A percentile compares a stretch with the other conserved stretches of the same genome.
Evolutionary conservation across 2,113 vertebrate genomes (phyloP).

Genomic region (Saguinus imperator): DNA sequence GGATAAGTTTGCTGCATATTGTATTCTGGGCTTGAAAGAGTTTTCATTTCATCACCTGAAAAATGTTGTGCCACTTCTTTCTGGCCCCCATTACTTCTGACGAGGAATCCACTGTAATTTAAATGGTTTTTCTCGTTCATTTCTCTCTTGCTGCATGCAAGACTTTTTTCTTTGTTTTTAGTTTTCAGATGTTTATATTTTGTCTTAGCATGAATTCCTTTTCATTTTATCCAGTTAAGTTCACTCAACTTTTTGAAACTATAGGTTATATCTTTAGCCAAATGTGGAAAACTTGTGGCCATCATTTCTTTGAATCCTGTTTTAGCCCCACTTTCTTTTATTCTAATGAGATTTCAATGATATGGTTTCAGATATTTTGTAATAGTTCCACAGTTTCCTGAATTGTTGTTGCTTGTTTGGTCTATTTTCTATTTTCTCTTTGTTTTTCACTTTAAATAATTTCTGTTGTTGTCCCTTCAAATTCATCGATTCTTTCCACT

Average conservation of each 20-base stretch:
- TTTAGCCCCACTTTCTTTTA: not conserved
- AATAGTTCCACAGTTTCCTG: not conserved
- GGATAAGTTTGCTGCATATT: not conserved
- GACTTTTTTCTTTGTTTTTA: not conserved
- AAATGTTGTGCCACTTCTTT: not conserved
- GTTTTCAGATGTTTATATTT: not conserved
- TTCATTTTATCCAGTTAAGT: not conserved
- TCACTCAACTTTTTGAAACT: not conserved
- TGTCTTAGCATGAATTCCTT: not conserved
- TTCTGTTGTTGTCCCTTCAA: not conserved
- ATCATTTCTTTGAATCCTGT: not conserved
- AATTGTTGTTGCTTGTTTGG: not conserved
- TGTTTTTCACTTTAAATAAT: not conserved
- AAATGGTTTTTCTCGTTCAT: not conserved
- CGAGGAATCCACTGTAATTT: not conserved
- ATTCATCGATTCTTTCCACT: not conserved
- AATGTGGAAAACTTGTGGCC: not conserved
- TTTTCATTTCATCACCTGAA: not conserved
- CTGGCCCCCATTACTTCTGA: not conserved
- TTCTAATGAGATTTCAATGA: not conserved
- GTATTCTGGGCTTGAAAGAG: not conserved
- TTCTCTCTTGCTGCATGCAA: not conserved
- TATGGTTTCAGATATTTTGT: not conserved
- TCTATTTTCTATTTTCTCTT: not conserved
- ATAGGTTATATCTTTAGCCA: not conserved